Percentiles rank a stretch among this genome's conserved stretches.
Conservation (phyloP, 2,113 vertebrate genomes). For the Grus americana region DNA sequence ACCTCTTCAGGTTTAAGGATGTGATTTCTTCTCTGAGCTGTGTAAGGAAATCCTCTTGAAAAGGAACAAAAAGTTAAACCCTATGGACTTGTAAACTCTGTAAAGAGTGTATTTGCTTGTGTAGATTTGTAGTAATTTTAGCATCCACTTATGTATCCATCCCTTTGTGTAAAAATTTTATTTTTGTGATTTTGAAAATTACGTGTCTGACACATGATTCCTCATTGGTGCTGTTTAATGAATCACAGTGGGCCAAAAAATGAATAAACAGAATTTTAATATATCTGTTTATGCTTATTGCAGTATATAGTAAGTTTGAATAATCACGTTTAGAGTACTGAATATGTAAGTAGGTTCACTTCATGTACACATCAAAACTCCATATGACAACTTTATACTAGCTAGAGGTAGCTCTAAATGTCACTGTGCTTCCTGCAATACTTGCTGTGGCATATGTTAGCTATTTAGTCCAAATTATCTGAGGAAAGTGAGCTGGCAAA, state of each 20-base stretch:
- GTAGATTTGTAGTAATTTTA: background rate
- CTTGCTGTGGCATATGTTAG: background rate
- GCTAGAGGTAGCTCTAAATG: background rate
- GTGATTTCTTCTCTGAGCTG: background rate
- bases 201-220: background rate
- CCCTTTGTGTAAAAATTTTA: background rate
- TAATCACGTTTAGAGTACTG: background rate
- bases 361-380: background rate
- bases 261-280: background rate
- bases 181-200: background rate
- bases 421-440: background rate
- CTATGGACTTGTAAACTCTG: background rate
- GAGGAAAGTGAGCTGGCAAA: background rate
- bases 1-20: background rate
- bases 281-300: background rate
- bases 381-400: background rate
- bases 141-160: background rate
- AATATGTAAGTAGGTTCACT: background rate
- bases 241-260: background rate
- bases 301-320: background rate
- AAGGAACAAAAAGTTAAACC: background rate
- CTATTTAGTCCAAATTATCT: background rate
- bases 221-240: background rate
- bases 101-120: background rate
- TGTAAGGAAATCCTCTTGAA: background rate